phyloP scores from a whole-genome alignment of 2,113 vertebrate genomes.

The Caretta caretta region DNA sequence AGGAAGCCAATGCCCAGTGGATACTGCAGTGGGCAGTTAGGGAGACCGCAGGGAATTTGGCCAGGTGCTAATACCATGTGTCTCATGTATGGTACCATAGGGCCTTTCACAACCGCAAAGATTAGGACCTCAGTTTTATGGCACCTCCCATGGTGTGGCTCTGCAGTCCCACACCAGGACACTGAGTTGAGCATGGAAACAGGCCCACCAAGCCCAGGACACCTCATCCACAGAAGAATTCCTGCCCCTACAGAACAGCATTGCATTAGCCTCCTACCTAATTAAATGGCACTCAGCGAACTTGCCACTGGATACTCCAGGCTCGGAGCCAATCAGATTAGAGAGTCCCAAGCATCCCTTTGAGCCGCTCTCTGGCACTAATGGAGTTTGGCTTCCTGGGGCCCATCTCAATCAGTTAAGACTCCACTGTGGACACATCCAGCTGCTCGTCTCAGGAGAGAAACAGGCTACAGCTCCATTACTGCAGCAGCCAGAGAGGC shows the following conservation, averaged over 20 bases:
- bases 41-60: background rate
- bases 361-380: background rate
- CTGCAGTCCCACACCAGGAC: background rate
- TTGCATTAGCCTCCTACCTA: background rate
- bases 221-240: background rate
- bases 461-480: background rate
- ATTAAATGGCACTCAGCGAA: background rate
- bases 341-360: background rate
- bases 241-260: background rate
- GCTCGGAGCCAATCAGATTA: background rate
- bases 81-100: background rate
- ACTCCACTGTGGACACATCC: background rate
- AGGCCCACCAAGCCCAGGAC: background rate
- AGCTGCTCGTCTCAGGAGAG: background rate
- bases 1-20: background rate
- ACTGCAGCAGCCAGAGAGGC: background rate
- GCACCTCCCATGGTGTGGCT: background rate
- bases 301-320: background rate
- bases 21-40: background rate
- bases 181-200: background rate
- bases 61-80: background rate
- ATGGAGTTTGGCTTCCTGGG: background rate
- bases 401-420: background rate
- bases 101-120: background rate
- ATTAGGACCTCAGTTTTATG: background rate